Conservation (phyloP, 2,797 vertebrate species). For the Coilia nasus region DNA sequence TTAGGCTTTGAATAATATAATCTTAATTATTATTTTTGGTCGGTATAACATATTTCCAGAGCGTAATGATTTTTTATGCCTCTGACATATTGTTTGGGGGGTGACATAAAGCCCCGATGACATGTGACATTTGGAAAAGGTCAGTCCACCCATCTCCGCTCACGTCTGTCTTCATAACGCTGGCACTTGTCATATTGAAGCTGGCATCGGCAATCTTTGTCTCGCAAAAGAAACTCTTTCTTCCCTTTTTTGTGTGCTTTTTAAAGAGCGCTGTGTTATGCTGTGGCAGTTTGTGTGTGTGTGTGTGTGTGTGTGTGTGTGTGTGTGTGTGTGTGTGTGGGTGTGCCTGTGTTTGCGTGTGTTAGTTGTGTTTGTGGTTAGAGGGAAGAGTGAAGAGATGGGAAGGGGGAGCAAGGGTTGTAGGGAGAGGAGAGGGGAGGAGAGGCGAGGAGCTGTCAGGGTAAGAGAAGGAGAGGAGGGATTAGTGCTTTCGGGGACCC, state of each 20-base stretch:
- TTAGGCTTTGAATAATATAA: constrained; percentile 84
- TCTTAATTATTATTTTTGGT: constrained; percentile 90
- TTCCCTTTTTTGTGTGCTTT: constrained; percentile 14
- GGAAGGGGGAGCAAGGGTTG: neutral
- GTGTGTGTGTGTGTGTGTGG: neutral
- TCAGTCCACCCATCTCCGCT: constrained; percentile 87
- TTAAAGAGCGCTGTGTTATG: constrained; percentile 31
- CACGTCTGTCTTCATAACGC: constrained; percentile 85
- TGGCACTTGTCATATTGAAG: constrained; percentile 83
- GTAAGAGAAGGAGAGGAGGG: constrained; percentile 48
- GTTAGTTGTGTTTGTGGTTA: neutral
- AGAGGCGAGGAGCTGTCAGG: constrained; percentile 59
- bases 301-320: constrained; percentile 11
- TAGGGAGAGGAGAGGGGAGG: constrained; percentile 23
- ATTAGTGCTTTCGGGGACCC: constrained; percentile 64
- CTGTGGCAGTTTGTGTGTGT: constrained; percentile 3
- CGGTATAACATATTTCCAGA: constrained; percentile 86
- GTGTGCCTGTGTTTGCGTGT: neutral
- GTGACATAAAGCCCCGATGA: constrained; percentile 99
- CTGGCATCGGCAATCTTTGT: constrained; percentile 82
- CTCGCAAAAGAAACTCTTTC: constrained; percentile 47
- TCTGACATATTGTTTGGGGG: constrained; percentile 97
- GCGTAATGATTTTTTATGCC: constrained; percentile 98
- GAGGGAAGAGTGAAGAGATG: neutral
- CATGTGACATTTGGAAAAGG: constrained; percentile 99